Percentiles rank a stretch among this genome's conserved stretches.
Conservation (phyloP, 2,888 invertebrate species). For the Girardia tigrina region DNA sequence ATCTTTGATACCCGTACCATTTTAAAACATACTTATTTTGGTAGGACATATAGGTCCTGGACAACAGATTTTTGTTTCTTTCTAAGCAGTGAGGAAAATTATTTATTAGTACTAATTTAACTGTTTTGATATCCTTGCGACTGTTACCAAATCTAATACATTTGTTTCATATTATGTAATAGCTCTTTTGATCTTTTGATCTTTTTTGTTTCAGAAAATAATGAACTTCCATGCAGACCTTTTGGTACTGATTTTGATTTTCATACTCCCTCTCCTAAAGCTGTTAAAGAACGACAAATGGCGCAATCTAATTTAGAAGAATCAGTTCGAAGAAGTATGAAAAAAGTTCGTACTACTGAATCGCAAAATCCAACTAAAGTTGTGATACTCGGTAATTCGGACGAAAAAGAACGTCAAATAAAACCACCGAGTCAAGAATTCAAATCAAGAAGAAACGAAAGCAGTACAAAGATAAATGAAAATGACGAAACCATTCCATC, state of each 20-base stretch:
- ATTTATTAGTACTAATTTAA: no score
- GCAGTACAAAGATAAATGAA: background rate
- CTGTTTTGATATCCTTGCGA: no score
- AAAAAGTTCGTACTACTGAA: background rate
- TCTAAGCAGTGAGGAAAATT: no score
- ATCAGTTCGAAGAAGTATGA: background rate
- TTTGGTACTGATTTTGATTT: conserved; percentile 12
- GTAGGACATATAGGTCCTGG: no score
- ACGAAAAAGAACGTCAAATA: background rate
- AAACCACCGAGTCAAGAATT: background rate
- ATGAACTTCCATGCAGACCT: background rate
- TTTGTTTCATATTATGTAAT: background rate
- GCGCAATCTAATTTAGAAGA: background rate
- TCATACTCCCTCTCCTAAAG: conserved; percentile 13
- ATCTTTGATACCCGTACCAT: no score
- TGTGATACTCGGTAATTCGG: background rate
- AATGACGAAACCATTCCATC: background rate
- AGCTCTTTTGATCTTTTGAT: no score
- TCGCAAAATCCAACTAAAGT: background rate
- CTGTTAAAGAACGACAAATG: background rate
- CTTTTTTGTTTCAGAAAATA: background rate
- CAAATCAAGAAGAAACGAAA: background rate
- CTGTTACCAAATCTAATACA: no score
- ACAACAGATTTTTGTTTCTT: no score
- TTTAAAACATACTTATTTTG: no score